Conservation (phyloP, 2,113 vertebrate species). For the Ramphastos sulfuratus region DNA sequence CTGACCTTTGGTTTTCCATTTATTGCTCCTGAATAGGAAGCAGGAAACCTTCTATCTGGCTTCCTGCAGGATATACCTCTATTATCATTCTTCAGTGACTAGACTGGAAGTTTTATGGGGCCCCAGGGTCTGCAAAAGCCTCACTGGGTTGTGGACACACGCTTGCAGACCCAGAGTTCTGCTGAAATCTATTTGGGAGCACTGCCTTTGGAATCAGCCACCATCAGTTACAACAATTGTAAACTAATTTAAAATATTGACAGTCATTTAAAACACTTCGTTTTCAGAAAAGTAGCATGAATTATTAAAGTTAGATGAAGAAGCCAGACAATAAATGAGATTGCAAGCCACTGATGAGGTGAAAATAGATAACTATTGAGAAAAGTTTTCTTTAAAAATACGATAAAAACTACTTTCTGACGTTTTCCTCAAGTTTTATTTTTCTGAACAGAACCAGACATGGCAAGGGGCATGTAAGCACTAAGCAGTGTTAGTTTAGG, state of each 20-base stretch:
- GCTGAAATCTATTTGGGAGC: not conserved
- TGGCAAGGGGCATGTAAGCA: not conserved
- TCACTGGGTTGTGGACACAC: not conserved
- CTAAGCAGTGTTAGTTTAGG: not conserved
- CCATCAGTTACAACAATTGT: not conserved
- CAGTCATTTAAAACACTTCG: too few species aligned
- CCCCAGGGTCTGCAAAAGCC: not conserved
- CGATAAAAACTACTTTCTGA: not conserved
- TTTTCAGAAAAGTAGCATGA: too few species aligned
- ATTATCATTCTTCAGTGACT: not conserved
- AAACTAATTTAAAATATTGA: not conserved
- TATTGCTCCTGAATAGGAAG: not conserved
- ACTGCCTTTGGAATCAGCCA: not conserved
- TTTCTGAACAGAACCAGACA: not conserved
- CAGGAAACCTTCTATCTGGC: constrained; percentile 10
- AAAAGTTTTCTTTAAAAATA: not conserved
- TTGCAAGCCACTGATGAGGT: not conserved
- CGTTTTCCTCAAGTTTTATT: not conserved
- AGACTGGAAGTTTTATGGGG: not conserved
- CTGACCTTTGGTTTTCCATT: not conserved
- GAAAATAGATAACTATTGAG: not conserved
- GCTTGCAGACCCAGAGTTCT: not conserved
- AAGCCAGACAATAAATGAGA: not conserved
- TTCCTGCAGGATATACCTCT: not conserved
- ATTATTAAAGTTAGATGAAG: not conserved